Percentiles rank a stretch among this genome's conserved stretches.
These are phyloP conservation scores for Melanophora roralis DNA, from an alignment of 2,888 invertebrate species.

Conservation along the genomic window DNA sequence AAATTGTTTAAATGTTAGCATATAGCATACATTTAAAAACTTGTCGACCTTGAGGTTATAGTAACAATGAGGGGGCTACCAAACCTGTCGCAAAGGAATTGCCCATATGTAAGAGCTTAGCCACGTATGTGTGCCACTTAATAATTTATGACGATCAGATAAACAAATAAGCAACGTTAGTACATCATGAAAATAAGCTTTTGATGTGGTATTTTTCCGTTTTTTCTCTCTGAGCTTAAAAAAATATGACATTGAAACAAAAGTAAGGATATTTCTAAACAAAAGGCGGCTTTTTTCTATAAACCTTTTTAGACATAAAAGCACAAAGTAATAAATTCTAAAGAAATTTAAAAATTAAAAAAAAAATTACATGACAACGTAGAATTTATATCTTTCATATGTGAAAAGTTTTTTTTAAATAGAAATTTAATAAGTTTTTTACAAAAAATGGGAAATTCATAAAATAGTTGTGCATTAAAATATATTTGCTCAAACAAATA, in stretches of 20 bases:
- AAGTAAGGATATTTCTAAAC: conserved; percentile 48
- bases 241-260: conserved; percentile 56
- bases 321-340: conserved; percentile 27
- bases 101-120: background rate
- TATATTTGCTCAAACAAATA: too few relatives aligned
- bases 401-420: conserved; percentile 21
- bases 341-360: conserved; percentile 47
- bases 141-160: conserved; percentile 51
- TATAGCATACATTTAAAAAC: too few relatives aligned
- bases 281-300: conserved; percentile 31
- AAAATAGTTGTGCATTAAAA: background rate
- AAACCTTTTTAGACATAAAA: background rate
- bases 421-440: too few relatives aligned
- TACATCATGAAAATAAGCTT: conserved; percentile 7
- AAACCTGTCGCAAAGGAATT: background rate
- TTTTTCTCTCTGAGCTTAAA: conserved; percentile 3
- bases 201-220: too few relatives aligned
- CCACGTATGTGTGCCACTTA: conserved; percentile 40
- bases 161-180: conserved; percentile 6
- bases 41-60: too few relatives aligned
- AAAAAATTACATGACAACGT: conserved; percentile 38
- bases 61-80: too few relatives aligned
- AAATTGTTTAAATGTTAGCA: too few relatives aligned
- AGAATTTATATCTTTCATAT: conserved; percentile 39
- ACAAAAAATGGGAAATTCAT: conserved; percentile 10